Evolutionary conservation across 2,888 invertebrate species (phyloP), one percentile per base, ranked within the genome.

Genomic region (Temnothorax rugatulus): DNA sequence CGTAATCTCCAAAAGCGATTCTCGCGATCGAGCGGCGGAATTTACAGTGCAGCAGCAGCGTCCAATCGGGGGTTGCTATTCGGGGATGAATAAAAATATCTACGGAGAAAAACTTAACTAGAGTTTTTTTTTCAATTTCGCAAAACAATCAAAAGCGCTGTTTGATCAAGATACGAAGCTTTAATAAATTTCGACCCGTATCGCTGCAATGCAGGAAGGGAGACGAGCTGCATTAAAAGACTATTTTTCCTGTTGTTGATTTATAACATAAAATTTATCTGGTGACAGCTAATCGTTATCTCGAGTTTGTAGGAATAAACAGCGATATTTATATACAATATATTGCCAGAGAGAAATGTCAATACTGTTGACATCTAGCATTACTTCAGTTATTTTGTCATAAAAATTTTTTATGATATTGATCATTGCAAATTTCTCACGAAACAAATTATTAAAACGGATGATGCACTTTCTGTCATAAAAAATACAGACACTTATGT

Each of bases 1-100:
- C 68, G 69, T 52, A 82, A 74, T 64, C 79, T 81, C 79, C 47
- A 73, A 59, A 81, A 81, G 47, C 59, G 79, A 18, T 73, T 73
- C 73, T 73, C 38, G 73, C 79, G 47, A 71, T 59, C 57, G 79
- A 59, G 73, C 59, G 38, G 50, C n/a, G 18, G 59, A 81, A 81
- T 81, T 81, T 81, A 81, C 73, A 59, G 79, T 73, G 38, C 73
- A 13, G 47, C 79, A 73, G 74, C 18, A 25, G 59, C 73, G 54
- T 61, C 59, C 79, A 81, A 81, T 81, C 73, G 73, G n/a, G 59
- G n/a, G 34, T 73, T 47, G 73, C 73, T 59, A 73, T 25, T 29
- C 21, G 13, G 21, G 13, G 47, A 81, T 81, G 47, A 59, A 81
- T 81, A 81, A 81, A 81, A 81, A 81, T 81, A 81, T 73, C 73